Evolutionary conservation across 2,113 vertebrate genomes (phyloP).

Genomic region (Oncorhynchus tshawytscha): DNA sequence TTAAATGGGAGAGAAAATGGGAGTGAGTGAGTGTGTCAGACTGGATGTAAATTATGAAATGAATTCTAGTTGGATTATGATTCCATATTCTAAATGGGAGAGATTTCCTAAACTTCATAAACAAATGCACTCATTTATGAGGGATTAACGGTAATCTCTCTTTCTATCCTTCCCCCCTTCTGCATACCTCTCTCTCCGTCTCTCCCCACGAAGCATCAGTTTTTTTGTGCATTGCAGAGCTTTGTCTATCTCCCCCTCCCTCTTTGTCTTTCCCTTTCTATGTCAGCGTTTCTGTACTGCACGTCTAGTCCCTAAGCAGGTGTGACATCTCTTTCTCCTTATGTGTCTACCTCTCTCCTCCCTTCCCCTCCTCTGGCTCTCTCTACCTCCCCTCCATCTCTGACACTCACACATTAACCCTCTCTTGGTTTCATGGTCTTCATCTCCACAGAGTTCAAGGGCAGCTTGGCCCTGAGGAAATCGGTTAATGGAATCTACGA

Average conservation of each 20-base stretch:
- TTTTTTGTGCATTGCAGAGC: background rate
- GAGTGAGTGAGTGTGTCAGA: slow-evolving; percentile 34
- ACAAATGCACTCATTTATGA: slow-evolving; percentile 79
- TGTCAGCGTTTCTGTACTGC: background rate
- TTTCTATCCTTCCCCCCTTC: slow-evolving; percentile 60
- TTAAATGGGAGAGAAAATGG: slow-evolving; percentile 38
- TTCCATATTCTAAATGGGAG: slow-evolving; percentile 82
- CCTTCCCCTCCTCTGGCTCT: background rate
- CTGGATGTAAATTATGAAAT: slow-evolving; percentile 72
- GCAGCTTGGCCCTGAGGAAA: slow-evolving; percentile 12
- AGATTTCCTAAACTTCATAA: slow-evolving; percentile 77
- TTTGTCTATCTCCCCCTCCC: slow-evolving; percentile 3
- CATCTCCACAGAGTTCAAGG: slow-evolving; percentile 27
- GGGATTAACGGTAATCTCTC: slow-evolving; percentile 79
- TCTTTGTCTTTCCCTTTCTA: no score
- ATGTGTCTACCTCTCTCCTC: slow-evolving; percentile 19
- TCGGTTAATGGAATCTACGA: slow-evolving; percentile 28
- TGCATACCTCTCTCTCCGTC: slow-evolving; percentile 24
- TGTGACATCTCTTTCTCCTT: slow-evolving; percentile 2
- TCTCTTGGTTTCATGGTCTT: background rate
- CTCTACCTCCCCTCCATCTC: background rate
- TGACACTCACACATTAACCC: slow-evolving; percentile 3
- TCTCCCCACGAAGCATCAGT: background rate
- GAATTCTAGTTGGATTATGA: slow-evolving; percentile 72
- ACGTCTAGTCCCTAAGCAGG: background rate